Conservation (phyloP, 2,113 vertebrate genomes). For the Barnardius zonarius region DNA sequence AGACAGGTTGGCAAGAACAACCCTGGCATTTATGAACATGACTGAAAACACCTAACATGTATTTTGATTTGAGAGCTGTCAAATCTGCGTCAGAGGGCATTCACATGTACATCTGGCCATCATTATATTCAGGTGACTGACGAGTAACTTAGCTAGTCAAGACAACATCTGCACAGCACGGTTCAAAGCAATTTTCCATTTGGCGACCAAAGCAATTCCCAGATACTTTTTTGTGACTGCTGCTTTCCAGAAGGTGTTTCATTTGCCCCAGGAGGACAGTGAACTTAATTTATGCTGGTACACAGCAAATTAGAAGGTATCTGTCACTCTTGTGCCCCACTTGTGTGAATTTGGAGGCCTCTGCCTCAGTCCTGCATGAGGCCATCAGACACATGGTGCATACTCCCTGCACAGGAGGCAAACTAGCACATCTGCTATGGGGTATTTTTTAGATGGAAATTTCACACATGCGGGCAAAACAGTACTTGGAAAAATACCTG, state of each 20-base stretch:
- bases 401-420: background rate
- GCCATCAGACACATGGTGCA: rapidly evolving
- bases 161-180: background rate
- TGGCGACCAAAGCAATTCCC: background rate
- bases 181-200: background rate
- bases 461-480: background rate
- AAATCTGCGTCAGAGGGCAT: background rate
- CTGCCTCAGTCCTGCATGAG: background rate
- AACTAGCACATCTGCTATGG: background rate
- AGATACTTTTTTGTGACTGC: background rate
- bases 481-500: background rate
- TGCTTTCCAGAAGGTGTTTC: background rate
- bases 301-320: background rate
- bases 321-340: background rate
- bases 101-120: background rate
- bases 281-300: background rate
- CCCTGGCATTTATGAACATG: background rate
- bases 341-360: background rate
- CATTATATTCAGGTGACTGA: background rate
- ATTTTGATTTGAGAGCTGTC: background rate
- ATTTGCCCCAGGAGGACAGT: background rate
- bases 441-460: background rate
- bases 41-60: background rate
- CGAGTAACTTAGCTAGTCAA: background rate
- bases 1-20: background rate